Base-by-base conservation (phyloP, 2,113 vertebrate genomes). In the Chloropsis cyanopogon region DNA sequence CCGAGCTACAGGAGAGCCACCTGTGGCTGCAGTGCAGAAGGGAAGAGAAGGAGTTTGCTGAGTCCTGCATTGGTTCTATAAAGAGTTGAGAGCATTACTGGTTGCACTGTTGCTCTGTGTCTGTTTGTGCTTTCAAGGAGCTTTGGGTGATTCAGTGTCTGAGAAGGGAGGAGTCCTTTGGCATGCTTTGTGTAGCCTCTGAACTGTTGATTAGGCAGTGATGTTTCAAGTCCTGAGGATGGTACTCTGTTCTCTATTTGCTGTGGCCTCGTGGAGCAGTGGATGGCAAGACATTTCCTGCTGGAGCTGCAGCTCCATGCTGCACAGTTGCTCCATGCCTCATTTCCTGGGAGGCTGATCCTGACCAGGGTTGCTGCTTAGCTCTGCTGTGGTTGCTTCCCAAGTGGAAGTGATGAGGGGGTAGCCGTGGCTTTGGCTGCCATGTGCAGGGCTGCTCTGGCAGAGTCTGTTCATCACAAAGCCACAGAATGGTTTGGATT, bases 21-120 rank as follows among this genome's bases (percentile, higher is more conserved):
- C n/a, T 59, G 46, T n/a, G 57, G 26, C 20, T 90, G 44, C 0
- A 2, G 0, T 79, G 84, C 44, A 11, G 8, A 66, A n/a, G 6
- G 39, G 14, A 37, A 44, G 49, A 93, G 44, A 25, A 65, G 46
- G 42, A 78, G 50, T 66, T 69, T 46, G 13, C 31, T 14, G 69
- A 35, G 37, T 41, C 14, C 35, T 69, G 0, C 8, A 1, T 2
- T 41, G 60, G 9, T 1, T 94, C n/a, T 18, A 0, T 33, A 24
- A 41, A 33, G 60, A 49, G 6, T 12, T 46, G 24, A 59, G 53
- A 42, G 35, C 39, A 82, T 72, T 69, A 17, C 25, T 47, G 41
- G 3, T 49, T 65, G 39, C 7, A 1, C 11, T 81, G 21, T 59
- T 18, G 9, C 41, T 84, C 9, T 66, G 24, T 65, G 35, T 20